phyloP scores from a whole-genome alignment of 2,113 vertebrate genomes.

The Corydoras maculifer region DNA sequence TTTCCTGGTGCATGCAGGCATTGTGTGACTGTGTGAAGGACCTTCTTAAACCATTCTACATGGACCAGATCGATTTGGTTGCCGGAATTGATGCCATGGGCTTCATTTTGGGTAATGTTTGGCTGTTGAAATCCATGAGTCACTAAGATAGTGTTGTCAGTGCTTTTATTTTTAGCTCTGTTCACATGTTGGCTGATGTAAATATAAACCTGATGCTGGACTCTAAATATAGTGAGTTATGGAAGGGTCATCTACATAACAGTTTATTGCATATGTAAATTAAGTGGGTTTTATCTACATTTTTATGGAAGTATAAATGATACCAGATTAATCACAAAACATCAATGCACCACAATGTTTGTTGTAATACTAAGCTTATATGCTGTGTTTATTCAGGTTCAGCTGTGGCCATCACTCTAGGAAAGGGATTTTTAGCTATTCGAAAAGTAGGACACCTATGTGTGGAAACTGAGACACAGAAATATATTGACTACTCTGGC shows the following conservation, averaged over 20 bases:
- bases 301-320: no score
- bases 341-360: no score
- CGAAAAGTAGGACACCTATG: constrained; percentile 80
- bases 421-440: constrained; percentile 77
- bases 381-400: constrained; percentile 54
- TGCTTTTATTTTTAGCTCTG: constrained; percentile 44
- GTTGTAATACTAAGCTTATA: no score
- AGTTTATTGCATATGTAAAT: no score
- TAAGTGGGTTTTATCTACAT: no score
- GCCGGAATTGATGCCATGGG: constrained; percentile 84
- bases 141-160: not conserved
- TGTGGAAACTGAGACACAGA: constrained; percentile 58
- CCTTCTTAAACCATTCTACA: constrained; percentile 71
- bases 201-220: constrained; percentile 32
- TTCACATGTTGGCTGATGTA: constrained; percentile 26
- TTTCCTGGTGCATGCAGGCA: constrained; percentile 55
- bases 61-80: constrained; percentile 72
- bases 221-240: constrained; percentile 50
- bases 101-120: constrained; percentile 76
- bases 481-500: constrained; percentile 72
- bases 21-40: constrained; percentile 75
- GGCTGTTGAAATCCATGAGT: not conserved
- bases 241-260: no score
- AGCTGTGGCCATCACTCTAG: constrained; percentile 57
- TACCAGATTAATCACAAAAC: no score